Evolutionary conservation across 2,888 invertebrate genomes (phyloP).

Genomic region (Eurytoma adleriae): DNA sequence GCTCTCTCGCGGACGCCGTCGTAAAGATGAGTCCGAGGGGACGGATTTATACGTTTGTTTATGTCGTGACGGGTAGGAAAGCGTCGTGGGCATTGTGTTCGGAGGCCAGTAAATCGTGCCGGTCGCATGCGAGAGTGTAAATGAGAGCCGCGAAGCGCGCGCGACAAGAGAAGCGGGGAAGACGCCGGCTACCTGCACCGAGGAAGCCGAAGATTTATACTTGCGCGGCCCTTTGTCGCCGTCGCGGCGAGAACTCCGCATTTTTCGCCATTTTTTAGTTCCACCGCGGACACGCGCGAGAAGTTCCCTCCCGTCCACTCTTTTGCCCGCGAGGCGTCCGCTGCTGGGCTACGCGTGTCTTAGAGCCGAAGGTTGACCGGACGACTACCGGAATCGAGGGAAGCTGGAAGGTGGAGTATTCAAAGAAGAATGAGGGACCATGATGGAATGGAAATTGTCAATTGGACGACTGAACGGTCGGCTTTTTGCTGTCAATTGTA

Average conservation of each 20-base stretch:
- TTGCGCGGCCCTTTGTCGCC: constrained; percentile 60
- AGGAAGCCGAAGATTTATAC: constrained; percentile 67
- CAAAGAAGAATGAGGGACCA: too few species aligned
- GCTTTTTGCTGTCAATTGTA: too few species aligned
- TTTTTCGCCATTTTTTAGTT: constrained; percentile 68
- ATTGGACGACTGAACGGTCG: too few species aligned
- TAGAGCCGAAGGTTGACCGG: too few species aligned
- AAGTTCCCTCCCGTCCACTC: constrained; percentile 40
- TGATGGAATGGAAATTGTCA: too few species aligned
- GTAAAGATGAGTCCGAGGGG: not conserved
- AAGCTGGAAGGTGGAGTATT: too few species aligned
- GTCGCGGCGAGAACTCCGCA: constrained; percentile 74
- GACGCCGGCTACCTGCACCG: constrained; percentile 12
- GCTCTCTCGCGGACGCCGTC: not conserved
- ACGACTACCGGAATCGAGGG: constrained; percentile 64
- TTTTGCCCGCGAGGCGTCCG: not conserved
- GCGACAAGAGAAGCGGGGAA: constrained; percentile 9
- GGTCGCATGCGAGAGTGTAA: constrained; percentile 68
- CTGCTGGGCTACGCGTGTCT: not conserved
- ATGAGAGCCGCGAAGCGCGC: constrained; percentile 64
- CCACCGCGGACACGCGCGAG: not conserved
- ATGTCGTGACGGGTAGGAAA: constrained; percentile 69
- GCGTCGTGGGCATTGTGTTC: constrained; percentile 74
- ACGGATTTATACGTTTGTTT: too few species aligned
- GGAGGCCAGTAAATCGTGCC: constrained; percentile 74